Evolutionary conservation across 1,140 invertebrate genomes (phyloP).

Genomic region (Myzus persicae): DNA sequence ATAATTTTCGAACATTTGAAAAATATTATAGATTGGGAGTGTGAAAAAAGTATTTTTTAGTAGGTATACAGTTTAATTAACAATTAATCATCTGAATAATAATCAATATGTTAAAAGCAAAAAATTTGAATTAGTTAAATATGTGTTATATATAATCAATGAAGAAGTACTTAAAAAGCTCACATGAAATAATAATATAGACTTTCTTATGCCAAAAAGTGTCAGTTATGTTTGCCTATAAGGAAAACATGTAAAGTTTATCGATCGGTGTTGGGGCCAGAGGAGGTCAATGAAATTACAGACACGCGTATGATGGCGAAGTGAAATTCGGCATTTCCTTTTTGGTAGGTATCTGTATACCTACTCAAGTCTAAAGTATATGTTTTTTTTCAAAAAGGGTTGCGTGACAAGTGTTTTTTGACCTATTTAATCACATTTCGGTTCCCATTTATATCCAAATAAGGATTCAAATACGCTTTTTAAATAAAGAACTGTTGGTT

Average conservation of each 20-base stretch:
- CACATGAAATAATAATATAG: neutral
- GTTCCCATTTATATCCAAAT: neutral
- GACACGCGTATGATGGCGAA: slow-evolving; percentile 17
- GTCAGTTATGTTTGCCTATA: neutral
- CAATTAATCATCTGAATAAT: neutral
- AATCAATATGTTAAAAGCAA: neutral
- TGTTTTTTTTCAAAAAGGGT: neutral
- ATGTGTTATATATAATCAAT: neutral
- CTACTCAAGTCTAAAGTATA: too few species aligned
- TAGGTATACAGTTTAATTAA: neutral
- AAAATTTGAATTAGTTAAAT: neutral
- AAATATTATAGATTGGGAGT: neutral
- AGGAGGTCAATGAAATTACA: slow-evolving; percentile 51
- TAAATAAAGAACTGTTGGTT: neutral
- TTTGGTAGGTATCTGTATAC: neutral
- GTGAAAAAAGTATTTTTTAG: too few species aligned
- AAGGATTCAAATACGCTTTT: neutral
- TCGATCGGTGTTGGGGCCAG: slow-evolving; percentile 33
- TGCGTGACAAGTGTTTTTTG: slow-evolving; percentile 54
- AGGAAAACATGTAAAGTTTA: slow-evolving; percentile 51
- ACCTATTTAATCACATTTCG: slow-evolving; percentile 8
- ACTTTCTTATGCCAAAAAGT: neutral
- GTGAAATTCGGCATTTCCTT: slow-evolving; percentile 38
- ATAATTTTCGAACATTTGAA: neutral
- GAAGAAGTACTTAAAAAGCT: neutral